These are phyloP conservation scores for Acleris literana DNA, from an alignment of 2,888 invertebrate species.

Conservation along the genomic window DNA sequence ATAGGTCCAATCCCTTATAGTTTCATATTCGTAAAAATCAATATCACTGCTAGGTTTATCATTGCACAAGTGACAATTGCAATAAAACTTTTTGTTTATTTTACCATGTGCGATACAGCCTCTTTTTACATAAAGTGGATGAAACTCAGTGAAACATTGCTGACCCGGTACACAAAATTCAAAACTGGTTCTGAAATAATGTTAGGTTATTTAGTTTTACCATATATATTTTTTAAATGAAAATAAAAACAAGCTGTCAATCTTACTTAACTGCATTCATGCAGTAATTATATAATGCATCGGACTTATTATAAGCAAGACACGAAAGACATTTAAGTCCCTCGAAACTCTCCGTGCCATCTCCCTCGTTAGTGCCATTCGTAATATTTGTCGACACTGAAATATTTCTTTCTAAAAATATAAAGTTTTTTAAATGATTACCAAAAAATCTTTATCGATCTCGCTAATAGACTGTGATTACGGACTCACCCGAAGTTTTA, in stretches of 20 bases:
- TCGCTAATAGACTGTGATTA: slow-evolving; percentile 47
- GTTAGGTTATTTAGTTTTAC: no score
- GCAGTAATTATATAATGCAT: background rate
- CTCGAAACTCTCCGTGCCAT: background rate
- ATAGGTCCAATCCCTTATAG: slow-evolving; percentile 62
- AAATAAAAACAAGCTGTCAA: no score
- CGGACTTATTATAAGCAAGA: slow-evolving; percentile 43
- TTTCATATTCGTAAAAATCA: slow-evolving; percentile 58
- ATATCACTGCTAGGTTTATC: slow-evolving; percentile 59
- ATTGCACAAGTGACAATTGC: slow-evolving; percentile 71
- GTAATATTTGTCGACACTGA: slow-evolving; percentile 36
- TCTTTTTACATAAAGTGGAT: slow-evolving; percentile 62
- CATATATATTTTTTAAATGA: no score
- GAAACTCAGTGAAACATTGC: slow-evolving; percentile 61
- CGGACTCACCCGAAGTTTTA: slow-evolving; percentile 43
- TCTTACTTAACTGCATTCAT: background rate
- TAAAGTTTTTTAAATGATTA: slow-evolving; percentile 46
- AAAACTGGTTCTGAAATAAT: slow-evolving; percentile 44
- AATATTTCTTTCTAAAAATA: slow-evolving; percentile 46
- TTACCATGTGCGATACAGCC: slow-evolving; percentile 58
- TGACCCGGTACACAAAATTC: slow-evolving; percentile 52
- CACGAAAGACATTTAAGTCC: slow-evolving; percentile 55
- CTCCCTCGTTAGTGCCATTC: slow-evolving; percentile 36
- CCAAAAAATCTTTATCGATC: slow-evolving; percentile 46
- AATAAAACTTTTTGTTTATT: slow-evolving; percentile 63